phyloP scores from a whole-genome alignment of 2,888 invertebrate genomes.

The Volucella inflata region DNA sequence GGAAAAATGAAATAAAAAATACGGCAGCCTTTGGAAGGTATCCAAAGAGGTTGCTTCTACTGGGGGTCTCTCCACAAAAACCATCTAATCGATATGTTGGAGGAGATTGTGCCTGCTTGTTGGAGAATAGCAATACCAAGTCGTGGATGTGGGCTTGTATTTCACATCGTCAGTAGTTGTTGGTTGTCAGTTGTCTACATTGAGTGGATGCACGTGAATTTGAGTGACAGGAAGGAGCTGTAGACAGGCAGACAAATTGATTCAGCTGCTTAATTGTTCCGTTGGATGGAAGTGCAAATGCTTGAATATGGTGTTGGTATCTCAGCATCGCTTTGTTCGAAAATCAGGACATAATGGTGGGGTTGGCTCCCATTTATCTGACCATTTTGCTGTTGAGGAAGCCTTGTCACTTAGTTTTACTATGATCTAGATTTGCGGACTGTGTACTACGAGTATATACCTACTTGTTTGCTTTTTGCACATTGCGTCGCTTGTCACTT shows the following conservation, averaged over 20 bases:
- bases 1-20: too few species aligned
- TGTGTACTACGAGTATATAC: too few species aligned
- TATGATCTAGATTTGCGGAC: too few species aligned
- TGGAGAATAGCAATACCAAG: too few species aligned
- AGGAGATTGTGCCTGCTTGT: too few species aligned
- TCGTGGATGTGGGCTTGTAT: too few species aligned
- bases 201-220: not conserved
- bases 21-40: not conserved
- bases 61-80: not conserved
- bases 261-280: conserved; percentile 21
- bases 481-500: conserved; percentile 1
- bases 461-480: too few species aligned
- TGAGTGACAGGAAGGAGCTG: conserved; percentile 31
- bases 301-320: not conserved
- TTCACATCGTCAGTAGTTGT: not conserved
- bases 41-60: not conserved
- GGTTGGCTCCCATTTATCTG: not conserved
- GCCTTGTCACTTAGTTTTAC: too few species aligned
- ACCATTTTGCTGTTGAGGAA: conserved; percentile 8
- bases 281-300: not conserved
- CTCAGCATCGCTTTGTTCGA: not conserved
- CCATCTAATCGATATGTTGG: not conserved
- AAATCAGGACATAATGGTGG: too few species aligned
- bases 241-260: conserved; percentile 1
- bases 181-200: not conserved